These are phyloP conservation scores for Gobio occitaniae DNA, from an alignment of 2,797 vertebrate species.

Conservation along the genomic window DNA sequence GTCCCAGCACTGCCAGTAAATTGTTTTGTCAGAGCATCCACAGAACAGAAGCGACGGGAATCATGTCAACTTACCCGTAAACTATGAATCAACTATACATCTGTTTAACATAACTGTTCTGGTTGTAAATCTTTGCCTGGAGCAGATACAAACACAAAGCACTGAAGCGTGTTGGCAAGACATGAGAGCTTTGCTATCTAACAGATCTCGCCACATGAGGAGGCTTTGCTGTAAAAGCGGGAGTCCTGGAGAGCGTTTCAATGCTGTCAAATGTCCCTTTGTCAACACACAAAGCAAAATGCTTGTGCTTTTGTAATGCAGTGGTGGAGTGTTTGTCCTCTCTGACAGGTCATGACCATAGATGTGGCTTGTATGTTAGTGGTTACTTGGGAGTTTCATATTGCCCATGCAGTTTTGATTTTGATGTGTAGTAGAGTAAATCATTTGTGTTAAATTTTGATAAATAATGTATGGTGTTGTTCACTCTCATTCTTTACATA, in stretches of 20 bases:
- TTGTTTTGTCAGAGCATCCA: neutral
- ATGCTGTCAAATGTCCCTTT: conserved; percentile 46
- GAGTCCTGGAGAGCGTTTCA: conserved; percentile 22
- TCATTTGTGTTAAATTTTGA: conserved; percentile 19
- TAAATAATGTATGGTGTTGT: conserved; percentile 20
- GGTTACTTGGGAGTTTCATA: conserved; percentile 16
- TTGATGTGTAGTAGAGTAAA: conserved; percentile 15
- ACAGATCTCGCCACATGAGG: conserved; percentile 22
- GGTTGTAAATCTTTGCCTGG: conserved; percentile 27
- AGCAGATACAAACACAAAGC: conserved; percentile 4
- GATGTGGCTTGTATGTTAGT: conserved; percentile 10
- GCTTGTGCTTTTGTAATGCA: conserved; percentile 32
- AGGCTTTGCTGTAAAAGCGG: conserved; percentile 26
- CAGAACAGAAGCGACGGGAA: neutral
- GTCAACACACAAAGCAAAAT: conserved; percentile 29
- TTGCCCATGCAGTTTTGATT: conserved; percentile 16
- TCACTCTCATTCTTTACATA: conserved; percentile 1
- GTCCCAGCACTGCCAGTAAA: neutral
- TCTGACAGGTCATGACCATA: conserved; percentile 9
- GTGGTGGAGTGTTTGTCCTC: conserved; percentile 25
- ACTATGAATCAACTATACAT: conserved; percentile 22
- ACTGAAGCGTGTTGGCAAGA: conserved; percentile 31
- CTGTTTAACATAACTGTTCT: conserved; percentile 48
- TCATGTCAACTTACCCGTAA: neutral
- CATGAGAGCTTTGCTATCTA: conserved; percentile 36